These are phyloP conservation scores for Pollenia amentaria DNA, from an alignment of 2,888 invertebrate genomes.

Conservation along the genomic window DNA sequence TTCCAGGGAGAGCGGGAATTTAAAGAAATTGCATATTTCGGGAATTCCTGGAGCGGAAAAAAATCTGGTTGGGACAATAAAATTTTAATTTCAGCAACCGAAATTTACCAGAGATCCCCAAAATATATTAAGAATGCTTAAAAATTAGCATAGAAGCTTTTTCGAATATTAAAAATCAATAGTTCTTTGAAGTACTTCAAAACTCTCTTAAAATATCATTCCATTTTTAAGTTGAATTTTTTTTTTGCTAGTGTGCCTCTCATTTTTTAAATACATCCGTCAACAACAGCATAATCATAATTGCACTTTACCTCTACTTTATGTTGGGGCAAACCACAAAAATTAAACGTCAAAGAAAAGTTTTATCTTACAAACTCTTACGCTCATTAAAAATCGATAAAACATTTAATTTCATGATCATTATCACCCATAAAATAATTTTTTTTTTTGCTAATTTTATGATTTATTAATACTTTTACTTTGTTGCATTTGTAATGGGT, in stretches of 20 bases:
- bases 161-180: too few species aligned
- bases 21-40: too few species aligned
- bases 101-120: too few species aligned
- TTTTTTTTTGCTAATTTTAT: constrained; percentile 18
- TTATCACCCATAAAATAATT: constrained; percentile 22
- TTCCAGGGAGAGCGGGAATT: too few species aligned
- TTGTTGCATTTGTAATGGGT: not conserved
- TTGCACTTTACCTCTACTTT: not conserved
- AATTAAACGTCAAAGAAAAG: not conserved
- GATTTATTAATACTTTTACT: constrained; percentile 10
- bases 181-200: too few species aligned
- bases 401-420: constrained; percentile 46
- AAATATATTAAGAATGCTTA: too few species aligned
- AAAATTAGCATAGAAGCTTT: too few species aligned
- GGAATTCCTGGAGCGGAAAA: too few species aligned
- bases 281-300: not conserved
- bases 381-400: not conserved
- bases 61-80: too few species aligned
- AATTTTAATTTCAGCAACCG: too few species aligned
- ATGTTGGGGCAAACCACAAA: not conserved
- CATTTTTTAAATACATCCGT: not conserved
- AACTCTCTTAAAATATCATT: too few species aligned
- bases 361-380: constrained; percentile 21
- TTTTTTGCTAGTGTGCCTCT: not conserved
- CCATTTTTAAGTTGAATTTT: too few species aligned